Base-by-base conservation (phyloP, 2,797 vertebrate genomes). In the Triplophysa yarkandensis region DNA sequence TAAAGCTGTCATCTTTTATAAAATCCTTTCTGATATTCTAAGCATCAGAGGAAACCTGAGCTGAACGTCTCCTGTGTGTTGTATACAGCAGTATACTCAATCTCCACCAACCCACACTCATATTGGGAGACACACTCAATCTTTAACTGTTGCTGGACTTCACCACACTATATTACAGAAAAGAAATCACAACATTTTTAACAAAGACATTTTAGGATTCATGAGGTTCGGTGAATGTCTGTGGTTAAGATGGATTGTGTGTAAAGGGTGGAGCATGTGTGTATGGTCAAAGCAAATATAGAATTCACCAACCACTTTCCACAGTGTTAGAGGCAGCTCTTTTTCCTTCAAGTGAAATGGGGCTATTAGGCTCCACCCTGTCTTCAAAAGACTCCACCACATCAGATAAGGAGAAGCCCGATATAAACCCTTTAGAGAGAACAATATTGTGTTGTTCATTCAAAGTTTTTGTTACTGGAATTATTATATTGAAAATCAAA, bases 181-280 rank as follows among this genome's bases (percentile, higher is more conserved):
- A 25, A 43, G 6, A 30, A 41, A 55, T 36, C 8, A 23, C 23
- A 25, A 1, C 54, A 21, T 30, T 25, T 64, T 8, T 73, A 71
- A 71, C 62, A 70, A 39, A 50, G 21, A 62, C 21, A 4, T 61
- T 48, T 36, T 19, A 77, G 78, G 65, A 58, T 78, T 81, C 84
- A 84, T 80, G 75, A 85, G 62, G 50, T n/a, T 21, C 52, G 3
- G 81, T 75, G 74, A 73, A 77, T 14, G 57, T 61, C 76, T 71
- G 87, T 86, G 80, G 83, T 87, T 89, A 82, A 86, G 88, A 85
- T 89, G 86, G 84, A 80, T 81, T 57, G 54, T 71, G 74, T 84
- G 85, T 65, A 78, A 84, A 86, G 90, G 91, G 90, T 90, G 91
- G 91, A 87, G 91, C 85, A 81, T 88, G 34, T 23, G 83, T 83